phyloP scores from a whole-genome alignment of 2,888 invertebrate genomes.

The Phymatocera aterrima region DNA sequence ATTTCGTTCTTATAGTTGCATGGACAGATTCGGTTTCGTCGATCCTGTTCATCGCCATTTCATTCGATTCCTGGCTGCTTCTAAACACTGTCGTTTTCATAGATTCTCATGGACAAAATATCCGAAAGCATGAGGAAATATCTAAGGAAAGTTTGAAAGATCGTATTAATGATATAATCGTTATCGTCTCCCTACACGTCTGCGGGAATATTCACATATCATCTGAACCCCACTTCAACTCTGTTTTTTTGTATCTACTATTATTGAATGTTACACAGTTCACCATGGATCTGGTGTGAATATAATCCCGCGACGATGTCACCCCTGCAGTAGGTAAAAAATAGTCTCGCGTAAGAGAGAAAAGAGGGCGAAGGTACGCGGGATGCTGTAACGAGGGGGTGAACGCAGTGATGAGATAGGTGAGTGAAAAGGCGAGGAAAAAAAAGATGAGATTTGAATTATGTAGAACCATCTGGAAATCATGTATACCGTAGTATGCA shows the following conservation, averaged over 20 bases:
- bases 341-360: not conserved
- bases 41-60: not conserved
- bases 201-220: not conserved
- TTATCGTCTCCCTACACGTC: not conserved
- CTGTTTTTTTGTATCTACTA: not conserved
- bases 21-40: not conserved
- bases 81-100: no score
- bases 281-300: not conserved
- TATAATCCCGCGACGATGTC: not conserved
- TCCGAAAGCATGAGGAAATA: no score
- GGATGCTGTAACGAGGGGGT: not conserved
- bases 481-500: not conserved
- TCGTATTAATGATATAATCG: no score
- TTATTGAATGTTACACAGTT: no score
- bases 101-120: no score
- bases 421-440: not conserved
- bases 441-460: slow-evolving; percentile 35
- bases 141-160: no score
- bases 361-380: not conserved
- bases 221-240: not conserved
- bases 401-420: not conserved
- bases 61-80: no score
- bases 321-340: not conserved
- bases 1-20: not conserved
- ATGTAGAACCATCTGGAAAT: slow-evolving; percentile 32